These are phyloP conservation scores for Phymatocera aterrima DNA, from an alignment of 2,888 invertebrate genomes.

Conservation along the genomic window DNA sequence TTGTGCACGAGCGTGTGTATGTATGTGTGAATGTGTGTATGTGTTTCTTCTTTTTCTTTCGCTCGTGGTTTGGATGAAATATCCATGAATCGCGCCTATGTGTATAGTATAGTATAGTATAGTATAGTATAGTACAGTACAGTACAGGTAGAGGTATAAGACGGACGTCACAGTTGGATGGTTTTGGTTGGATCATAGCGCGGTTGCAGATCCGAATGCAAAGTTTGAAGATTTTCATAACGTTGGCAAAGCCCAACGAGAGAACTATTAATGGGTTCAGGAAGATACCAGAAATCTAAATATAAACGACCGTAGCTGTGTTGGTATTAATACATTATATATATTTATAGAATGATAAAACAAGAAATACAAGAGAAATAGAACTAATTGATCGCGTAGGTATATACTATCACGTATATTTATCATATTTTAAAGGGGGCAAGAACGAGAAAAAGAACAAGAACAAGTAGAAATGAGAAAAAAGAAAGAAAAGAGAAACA, in stretches of 20 bases:
- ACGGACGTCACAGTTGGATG: not conserved
- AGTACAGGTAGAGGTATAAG: not conserved
- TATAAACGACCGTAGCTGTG: constrained; percentile 24
- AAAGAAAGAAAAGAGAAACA: not conserved
- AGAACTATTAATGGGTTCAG: constrained; percentile 43
- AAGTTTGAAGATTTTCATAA: not conserved
- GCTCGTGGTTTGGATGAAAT: not conserved
- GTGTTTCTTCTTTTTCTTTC: too few species aligned
- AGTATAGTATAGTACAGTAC: too few species aligned
- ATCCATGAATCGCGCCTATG: not conserved
- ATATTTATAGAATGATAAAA: constrained; percentile 42
- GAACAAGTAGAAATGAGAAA: not conserved
- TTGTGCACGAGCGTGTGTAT: too few species aligned
- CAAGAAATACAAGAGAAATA: constrained; percentile 2
- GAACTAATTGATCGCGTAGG: constrained; percentile 16
- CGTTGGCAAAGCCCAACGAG: constrained; percentile 24
- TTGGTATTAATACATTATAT: constrained; percentile 32
- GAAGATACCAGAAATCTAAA: constrained; percentile 40
- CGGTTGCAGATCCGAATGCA: not conserved
- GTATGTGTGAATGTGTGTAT: too few species aligned
- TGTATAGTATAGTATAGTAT: too few species aligned
- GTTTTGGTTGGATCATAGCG: not conserved
- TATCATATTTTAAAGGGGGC: constrained; percentile 12
- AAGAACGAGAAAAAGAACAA: not conserved
- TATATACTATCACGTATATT: too few species aligned